Evolutionary conservation across 2,888 invertebrate species (phyloP).

Genomic region (Thecophora atra): DNA sequence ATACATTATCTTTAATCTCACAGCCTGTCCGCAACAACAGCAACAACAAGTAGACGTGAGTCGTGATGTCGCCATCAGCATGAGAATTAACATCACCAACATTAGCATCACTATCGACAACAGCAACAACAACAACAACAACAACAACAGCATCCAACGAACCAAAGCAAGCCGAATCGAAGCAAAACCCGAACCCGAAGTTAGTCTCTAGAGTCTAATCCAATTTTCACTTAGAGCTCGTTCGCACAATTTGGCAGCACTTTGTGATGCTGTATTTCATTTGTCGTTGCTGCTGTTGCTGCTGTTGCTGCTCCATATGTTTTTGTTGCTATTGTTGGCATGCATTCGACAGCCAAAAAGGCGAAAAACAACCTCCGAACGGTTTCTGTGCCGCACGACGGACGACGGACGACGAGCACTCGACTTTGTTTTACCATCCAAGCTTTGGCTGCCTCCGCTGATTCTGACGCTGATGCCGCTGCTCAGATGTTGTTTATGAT

Average conservation of each 20-base stretch:
- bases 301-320: background rate
- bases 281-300: slow-evolving; percentile 11
- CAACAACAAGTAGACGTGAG: background rate
- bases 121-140: background rate
- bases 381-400: background rate
- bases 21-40: background rate
- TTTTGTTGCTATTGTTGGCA: background rate
- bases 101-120: background rate
- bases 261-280: slow-evolving; percentile 28
- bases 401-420: background rate
- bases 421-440: background rate
- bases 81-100: background rate
- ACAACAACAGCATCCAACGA: background rate
- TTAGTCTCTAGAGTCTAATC: slow-evolving; percentile 42
- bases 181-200: background rate
- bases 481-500: no score
- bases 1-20: slow-evolving; percentile 12
- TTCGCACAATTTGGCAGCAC: slow-evolving; percentile 39
- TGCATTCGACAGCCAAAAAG: background rate
- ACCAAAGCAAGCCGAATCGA: background rate
- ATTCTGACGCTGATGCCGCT: background rate
- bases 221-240: slow-evolving; percentile 42
- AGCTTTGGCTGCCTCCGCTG: background rate
- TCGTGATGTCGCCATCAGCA: background rate
- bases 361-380: background rate